Conservation (phyloP, 2,888 invertebrate genomes). For the Actias luna region DNA sequence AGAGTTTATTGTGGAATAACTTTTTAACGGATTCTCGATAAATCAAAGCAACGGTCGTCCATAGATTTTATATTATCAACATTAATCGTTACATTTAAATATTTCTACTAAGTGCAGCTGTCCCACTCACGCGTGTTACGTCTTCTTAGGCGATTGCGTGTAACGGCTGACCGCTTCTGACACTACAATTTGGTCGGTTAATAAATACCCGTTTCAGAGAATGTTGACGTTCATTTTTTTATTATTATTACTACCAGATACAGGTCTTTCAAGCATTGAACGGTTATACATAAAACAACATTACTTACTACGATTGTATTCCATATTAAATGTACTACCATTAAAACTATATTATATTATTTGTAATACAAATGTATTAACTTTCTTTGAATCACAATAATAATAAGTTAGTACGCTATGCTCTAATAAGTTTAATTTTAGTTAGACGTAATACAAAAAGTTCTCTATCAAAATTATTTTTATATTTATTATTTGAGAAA, state of each 20-base stretch:
- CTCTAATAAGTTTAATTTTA: no score
- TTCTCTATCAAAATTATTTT: no score
- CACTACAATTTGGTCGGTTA: conserved; percentile 38
- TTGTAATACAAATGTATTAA: not conserved
- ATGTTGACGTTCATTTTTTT: conserved; percentile 25
- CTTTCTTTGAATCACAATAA: not conserved
- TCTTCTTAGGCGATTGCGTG: conserved; percentile 29
- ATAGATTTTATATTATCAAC: conserved; percentile 41
- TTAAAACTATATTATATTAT: not conserved
- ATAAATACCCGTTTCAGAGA: conserved; percentile 29
- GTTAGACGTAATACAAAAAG: no score
- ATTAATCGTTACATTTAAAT: conserved; percentile 35
- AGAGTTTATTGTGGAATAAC: conserved; percentile 23
- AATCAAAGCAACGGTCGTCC: conserved; percentile 73
- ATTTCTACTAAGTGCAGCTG: conserved; percentile 20
- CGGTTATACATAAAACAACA: no score
- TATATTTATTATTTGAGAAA: no score
- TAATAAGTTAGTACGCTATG: no score
- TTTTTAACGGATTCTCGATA: conserved; percentile 45
- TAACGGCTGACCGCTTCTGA: conserved; percentile 29
- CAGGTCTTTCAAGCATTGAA: no score
- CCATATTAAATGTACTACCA: not conserved
- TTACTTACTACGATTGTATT: no score
- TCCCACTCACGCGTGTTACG: conserved; percentile 30
- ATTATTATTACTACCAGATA: conserved; percentile 1